Evolutionary conservation across 2,888 invertebrate species (phyloP).

Genomic region (Bruchidius siliquastri): DNA sequence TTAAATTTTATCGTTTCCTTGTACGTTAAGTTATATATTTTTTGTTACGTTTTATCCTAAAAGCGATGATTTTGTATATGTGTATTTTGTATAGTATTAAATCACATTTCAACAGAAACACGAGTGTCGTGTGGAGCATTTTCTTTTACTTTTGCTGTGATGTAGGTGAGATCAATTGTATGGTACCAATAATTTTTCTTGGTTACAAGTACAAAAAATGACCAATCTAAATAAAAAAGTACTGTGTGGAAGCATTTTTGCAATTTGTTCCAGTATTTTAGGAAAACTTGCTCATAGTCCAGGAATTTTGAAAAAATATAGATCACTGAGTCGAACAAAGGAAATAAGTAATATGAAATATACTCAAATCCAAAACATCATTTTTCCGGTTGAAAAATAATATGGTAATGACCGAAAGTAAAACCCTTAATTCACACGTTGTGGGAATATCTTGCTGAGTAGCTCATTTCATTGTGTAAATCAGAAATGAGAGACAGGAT

Average conservation of each 20-base stretch:
- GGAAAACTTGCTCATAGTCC: neutral
- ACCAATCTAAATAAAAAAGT: conserved; percentile 20
- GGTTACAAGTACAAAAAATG: conserved; percentile 32
- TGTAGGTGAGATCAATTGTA: conserved; percentile 29
- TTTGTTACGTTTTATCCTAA: neutral
- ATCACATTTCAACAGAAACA: conserved; percentile 16
- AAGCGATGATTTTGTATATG: conserved; percentile 5
- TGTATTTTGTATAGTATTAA: conserved; percentile 27
- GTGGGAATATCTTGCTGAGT: too few relatives aligned
- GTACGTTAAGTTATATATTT: neutral
- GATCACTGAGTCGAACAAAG: neutral
- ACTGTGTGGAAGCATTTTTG: conserved; percentile 16
- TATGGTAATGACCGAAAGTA: too few relatives aligned
- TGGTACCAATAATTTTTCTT: conserved; percentile 28
- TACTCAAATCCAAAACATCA: too few relatives aligned
- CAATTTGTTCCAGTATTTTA: neutral
- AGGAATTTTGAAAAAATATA: neutral
- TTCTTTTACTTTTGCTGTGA: conserved; percentile 25
- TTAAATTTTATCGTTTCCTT: neutral
- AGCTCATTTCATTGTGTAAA: too few relatives aligned
- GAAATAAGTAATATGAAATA: too few relatives aligned
- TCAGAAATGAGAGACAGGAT: too few relatives aligned
- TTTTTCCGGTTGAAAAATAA: too few relatives aligned
- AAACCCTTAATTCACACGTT: too few relatives aligned
- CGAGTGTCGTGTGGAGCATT: conserved; percentile 26